These are phyloP conservation scores for Priocnemis perturbator DNA, from an alignment of 2,888 invertebrate species.

Conservation along the genomic window DNA sequence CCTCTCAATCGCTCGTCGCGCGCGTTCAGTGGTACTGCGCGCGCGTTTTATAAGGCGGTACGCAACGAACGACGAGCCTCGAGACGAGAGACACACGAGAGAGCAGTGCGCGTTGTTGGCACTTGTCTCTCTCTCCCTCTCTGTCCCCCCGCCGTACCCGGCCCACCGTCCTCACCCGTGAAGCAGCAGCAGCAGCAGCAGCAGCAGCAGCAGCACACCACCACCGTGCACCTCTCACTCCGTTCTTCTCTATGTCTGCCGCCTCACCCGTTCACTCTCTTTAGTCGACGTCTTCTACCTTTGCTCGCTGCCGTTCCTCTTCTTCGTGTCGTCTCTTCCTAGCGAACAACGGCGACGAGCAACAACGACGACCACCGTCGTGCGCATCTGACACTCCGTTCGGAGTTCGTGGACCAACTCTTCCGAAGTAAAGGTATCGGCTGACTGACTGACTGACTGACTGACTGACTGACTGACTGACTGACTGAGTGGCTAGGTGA, in stretches of 20 bases:
- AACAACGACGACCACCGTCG: constrained; percentile 35
- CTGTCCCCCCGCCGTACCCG: constrained; percentile 21
- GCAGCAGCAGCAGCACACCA: not conserved
- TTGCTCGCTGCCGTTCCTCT: constrained; percentile 17
- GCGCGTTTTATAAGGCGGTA: constrained; percentile 58
- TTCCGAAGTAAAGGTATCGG: constrained; percentile 19
- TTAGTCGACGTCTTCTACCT: constrained; percentile 17
- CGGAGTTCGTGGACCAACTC: not conserved
- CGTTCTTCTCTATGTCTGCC: constrained; percentile 21
- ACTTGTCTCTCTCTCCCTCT: constrained; percentile 19
- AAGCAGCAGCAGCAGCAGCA: not conserved
- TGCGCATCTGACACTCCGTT: constrained; percentile 37
- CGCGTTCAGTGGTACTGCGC: constrained; percentile 50
- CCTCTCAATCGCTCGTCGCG: constrained; percentile 20
- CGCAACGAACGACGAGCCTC: constrained; percentile 35
- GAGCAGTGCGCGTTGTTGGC: constrained; percentile 27
- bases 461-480: not conserved
- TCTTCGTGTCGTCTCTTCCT: constrained; percentile 14
- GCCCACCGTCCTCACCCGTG: constrained; percentile 1
- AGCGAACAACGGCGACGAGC: no score
- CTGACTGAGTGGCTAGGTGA: not conserved
- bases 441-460: constrained; percentile 24
- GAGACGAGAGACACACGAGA: constrained; percentile 40
- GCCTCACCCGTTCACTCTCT: constrained; percentile 13
- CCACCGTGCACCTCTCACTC: constrained; percentile 17